Evolutionary conservation across 2,888 invertebrate species (phyloP).

Genomic region (Willowsia nigromaculata): DNA sequence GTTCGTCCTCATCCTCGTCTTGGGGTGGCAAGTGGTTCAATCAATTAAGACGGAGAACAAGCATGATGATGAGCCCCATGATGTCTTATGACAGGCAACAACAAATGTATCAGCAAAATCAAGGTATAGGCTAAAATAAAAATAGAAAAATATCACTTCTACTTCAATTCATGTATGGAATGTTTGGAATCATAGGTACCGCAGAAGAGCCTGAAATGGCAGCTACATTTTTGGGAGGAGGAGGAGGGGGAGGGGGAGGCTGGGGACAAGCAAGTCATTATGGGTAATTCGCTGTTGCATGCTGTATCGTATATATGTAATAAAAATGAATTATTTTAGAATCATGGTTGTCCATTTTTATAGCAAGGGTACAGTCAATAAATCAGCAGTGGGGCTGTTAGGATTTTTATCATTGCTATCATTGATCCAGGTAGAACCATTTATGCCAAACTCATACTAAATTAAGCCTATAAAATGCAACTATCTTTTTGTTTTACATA

Average conservation of each 20-base stretch:
- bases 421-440: conserved; percentile 73
- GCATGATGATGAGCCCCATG: conserved; percentile 40
- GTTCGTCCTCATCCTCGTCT: not conserved
- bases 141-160: not conserved
- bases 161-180: not conserved
- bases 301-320: not conserved
- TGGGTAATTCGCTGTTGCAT: conserved; percentile 43
- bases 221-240: not conserved
- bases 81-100: conserved; percentile 4
- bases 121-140: not conserved
- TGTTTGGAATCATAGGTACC: not conserved
- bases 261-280: not conserved
- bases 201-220: conserved; percentile 59
- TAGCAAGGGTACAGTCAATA: conserved; percentile 68
- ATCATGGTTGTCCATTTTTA: not conserved
- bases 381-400: conserved; percentile 76
- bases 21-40: conserved; percentile 62
- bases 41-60: conserved; percentile 37
- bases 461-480: not conserved
- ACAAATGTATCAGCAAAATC: conserved; percentile 5
- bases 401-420: conserved; percentile 77
- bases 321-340: not conserved
- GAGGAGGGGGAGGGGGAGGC: conserved; percentile 47
- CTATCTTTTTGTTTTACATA: not conserved
- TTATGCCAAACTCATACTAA: not conserved